phyloP scores from a whole-genome alignment of 2,888 invertebrate species.

The Erebia epiphron region DNA sequence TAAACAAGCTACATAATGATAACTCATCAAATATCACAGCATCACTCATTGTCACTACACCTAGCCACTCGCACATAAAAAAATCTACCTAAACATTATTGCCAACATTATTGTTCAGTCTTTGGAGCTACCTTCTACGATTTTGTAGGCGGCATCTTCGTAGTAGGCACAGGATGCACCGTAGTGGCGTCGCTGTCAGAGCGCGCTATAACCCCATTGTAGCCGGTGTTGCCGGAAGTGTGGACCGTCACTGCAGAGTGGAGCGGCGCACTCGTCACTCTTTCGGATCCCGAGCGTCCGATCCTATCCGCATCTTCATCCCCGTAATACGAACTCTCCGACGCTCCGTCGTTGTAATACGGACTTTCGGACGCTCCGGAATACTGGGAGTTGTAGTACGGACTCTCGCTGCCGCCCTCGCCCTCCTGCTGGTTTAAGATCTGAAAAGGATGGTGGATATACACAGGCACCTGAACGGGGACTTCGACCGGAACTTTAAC shows the following conservation, averaged over 20 bases:
- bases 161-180: conserved; percentile 36
- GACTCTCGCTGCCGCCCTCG: conserved; percentile 35
- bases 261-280: conserved; percentile 45
- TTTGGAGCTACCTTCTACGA: conserved; percentile 7
- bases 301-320: conserved; percentile 30
- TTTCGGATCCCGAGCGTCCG: conserved; percentile 28
- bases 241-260: conserved; percentile 59
- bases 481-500: conserved; percentile 58
- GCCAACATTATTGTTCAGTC: background rate
- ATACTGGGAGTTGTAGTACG: conserved; percentile 28
- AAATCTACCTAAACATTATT: conserved; percentile 28
- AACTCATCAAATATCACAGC: conserved; percentile 66
- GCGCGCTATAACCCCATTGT: conserved; percentile 62
- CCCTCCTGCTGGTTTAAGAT: conserved; percentile 48
- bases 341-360: conserved; percentile 35
- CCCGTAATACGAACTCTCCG: conserved; percentile 31
- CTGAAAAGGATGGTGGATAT: conserved; percentile 60
- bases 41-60: conserved; percentile 65
- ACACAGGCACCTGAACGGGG: conserved; percentile 64
- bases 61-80: conserved; percentile 31
- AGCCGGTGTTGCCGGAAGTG: conserved; percentile 51
- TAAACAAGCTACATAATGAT: conserved; percentile 37
- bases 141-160: conserved; percentile 22
- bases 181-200: conserved; percentile 55
- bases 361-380: conserved; percentile 23